Evolutionary conservation across 2,797 vertebrate species (phyloP), one percentile per base, ranked within the genome.

Genomic region (Rousettus madagascariensis): DNA sequence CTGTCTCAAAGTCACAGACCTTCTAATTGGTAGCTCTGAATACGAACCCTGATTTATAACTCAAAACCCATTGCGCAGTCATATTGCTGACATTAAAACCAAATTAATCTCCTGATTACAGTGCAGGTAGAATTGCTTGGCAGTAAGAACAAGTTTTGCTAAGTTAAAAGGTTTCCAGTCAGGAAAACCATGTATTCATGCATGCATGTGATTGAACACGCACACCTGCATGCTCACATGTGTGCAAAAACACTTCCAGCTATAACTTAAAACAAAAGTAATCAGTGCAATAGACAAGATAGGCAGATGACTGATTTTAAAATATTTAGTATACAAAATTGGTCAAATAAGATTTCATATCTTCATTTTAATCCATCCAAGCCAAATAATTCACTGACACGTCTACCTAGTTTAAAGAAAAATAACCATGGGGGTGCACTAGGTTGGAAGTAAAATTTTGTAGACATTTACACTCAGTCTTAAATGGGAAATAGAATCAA

Each of bases 11-110:
- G 24, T 71, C 63, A 55, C 26, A 90, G 19, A 71, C 66, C 38
- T 83, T 93, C 57, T 80, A 49, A 78, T 28, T 86, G 69, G 24
- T 24, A 12, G 19, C 86, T 89, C 4, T 91, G 13, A 90, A 36
- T 91, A 65, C 20, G 30, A 74, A 57, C 17, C 66, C 16, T 46
- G 38, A 82, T 74, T 92, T 57, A 77, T 33, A 78, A 95, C 19
- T 6, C 22, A 96, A 69, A 91, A 1, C n/a, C 92, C 38, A 90
- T 38, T 86, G 75, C n/a, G 36, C 3, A 46, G 26, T 82, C 53
- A 43, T 78, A 53, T 36, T 80, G 9, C 19, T 85, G 36, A 74
- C 11, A 63, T 88, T 41, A 86, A 75, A 72, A 87, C 28, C 43
- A 95, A 49, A 85, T 78, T 57, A 82, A 89, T 82, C 17, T 89